Evolutionary conservation across 2,113 vertebrate species (phyloP), one percentile per base, ranked within the genome.

Genomic region (Deroptyus accipitrinus): DNA sequence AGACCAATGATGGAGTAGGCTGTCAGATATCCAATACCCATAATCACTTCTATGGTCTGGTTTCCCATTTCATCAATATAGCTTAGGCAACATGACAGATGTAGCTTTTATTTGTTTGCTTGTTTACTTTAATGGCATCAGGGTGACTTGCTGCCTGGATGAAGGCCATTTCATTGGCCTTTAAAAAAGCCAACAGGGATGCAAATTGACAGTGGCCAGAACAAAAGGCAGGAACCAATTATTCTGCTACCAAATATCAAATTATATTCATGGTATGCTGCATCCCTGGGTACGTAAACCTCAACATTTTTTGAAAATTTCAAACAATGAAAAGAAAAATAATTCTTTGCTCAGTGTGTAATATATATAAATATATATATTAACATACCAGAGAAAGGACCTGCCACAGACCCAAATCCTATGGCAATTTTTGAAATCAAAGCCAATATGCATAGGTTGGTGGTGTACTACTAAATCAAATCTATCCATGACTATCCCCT

Each of bases 41-140:
- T 90, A 68, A 90, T 63, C 44, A 87, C 39, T 76, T 76, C 52
- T 54, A 27, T 49, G 39, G 46, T 88, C 75, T 93, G 25, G 16
- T 82, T 95, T 93, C 42, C 44, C 25, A 79, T 88, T 54, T 79
- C 9, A 37, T 88, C 80, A 66, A 30, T 76, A 51, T 6, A 35
- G 35, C 44, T 76, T 48, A 95, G 52, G 44, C 46, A 88, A 59
- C 46, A 13, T 27, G 55, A 81, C n/a, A 90, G 52, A 30, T 13
- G 22, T 4, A 93, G 63, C 41, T 93, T 93, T 76, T 63, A 49
- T 84, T 91, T 81, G 17, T 81, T 86, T 77, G 86, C 41, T 39
- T 67, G 9, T 63, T 96, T 85, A 31, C 8, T 87, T 89, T 86
- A 70, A 46, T 33, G 33, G 30, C 20, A 88, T 35, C 42, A 48